Conservation (phyloP, 1,140 invertebrate genomes). For the Hylaeus volcanicus region DNA sequence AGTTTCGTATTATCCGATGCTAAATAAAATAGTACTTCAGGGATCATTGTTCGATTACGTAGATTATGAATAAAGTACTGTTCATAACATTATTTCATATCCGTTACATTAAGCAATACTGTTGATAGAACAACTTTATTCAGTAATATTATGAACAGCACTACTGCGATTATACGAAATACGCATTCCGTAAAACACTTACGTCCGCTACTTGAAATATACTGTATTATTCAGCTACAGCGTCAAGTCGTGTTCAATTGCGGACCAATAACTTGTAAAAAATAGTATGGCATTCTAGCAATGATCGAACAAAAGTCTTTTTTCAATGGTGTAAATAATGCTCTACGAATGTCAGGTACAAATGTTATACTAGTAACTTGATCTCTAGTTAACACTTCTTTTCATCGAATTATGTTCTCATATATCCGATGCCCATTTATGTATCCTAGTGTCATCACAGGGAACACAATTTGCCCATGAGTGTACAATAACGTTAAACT, state of each 20-base stretch:
- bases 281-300: constrained; percentile 30
- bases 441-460: constrained; percentile 72
- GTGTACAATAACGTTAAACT: constrained; percentile 63
- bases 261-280: constrained; percentile 25
- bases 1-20: background rate
- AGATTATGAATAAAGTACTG: background rate
- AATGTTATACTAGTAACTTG: constrained; percentile 69
- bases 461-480: constrained; percentile 65
- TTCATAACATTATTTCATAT: background rate
- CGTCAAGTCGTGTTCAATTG: constrained; percentile 18
- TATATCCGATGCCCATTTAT: constrained; percentile 56
- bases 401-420: constrained; percentile 43
- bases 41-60: constrained; percentile 1
- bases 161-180: background rate
- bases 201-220: constrained; percentile 17
- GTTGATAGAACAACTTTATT: background rate
- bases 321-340: constrained; percentile 54
- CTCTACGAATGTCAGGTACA: constrained; percentile 74
- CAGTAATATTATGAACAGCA: constrained; percentile 5
- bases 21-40: constrained; percentile 35
- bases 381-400: constrained; percentile 54
- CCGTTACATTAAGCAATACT: background rate
- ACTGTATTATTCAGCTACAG: constrained; percentile 31
- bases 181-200: background rate
- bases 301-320: constrained; percentile 25